Conservation (phyloP, 2,113 vertebrate species). For the Nannobrachium achirus region DNA sequence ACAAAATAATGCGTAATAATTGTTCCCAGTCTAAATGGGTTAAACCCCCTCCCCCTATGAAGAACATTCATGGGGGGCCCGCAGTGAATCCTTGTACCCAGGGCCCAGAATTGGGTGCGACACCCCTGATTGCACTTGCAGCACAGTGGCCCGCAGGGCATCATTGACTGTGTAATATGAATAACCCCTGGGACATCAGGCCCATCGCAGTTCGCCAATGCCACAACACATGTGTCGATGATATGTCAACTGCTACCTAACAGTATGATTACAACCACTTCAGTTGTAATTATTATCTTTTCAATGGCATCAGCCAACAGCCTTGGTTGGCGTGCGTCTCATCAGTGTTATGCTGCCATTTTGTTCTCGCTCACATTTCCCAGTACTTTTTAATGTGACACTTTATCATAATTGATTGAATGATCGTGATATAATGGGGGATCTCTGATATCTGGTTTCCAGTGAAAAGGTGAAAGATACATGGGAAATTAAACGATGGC, state of each 20-base stretch:
- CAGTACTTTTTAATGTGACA: not conserved
- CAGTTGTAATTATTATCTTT: not conserved
- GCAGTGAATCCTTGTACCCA: no score
- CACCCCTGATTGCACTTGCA: not conserved
- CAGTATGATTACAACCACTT: not conserved
- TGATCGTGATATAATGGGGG: not conserved
- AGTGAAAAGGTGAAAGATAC: constrained; percentile 1
- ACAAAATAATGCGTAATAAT: no score
- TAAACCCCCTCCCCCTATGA: no score
- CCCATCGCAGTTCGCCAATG: not conserved
- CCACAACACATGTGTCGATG: not conserved
- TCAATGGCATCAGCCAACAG: not conserved
- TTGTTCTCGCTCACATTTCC: not conserved
- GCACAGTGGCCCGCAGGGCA: no score
- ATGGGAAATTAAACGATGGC: constrained; percentile 1
- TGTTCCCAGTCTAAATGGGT: no score
- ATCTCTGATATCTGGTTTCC: not conserved
- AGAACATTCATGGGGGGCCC: no score
- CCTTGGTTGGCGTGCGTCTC: not conserved
- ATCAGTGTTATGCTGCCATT: not conserved
- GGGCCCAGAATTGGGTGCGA: no score
- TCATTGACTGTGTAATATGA: not conserved
- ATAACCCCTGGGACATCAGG: constrained; percentile 2
- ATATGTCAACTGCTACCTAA: not conserved
- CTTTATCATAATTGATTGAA: constrained; percentile 13